These are phyloP conservation scores for Lasiommata megera DNA, from an alignment of 2,888 invertebrate species.

Conservation along the genomic window DNA sequence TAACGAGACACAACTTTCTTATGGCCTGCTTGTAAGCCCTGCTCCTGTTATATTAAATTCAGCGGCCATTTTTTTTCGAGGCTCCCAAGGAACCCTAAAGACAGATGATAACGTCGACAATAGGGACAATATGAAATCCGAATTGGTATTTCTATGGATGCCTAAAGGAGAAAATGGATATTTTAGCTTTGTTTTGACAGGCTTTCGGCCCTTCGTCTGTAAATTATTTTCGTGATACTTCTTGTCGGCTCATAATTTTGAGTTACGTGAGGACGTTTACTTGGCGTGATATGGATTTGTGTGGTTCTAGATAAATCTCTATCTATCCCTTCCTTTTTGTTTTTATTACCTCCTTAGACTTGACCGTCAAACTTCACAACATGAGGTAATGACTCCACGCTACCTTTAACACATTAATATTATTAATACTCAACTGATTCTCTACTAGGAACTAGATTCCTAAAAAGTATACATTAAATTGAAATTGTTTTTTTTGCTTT, in stretches of 20 bases:
- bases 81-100: constrained; percentile 38
- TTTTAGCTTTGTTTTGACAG: constrained; percentile 51
- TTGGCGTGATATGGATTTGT: background rate
- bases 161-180: constrained; percentile 50
- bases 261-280: background rate
- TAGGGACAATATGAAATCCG: constrained; percentile 63
- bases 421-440: too few relatives aligned
- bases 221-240: constrained; percentile 54
- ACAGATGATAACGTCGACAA: constrained; percentile 54
- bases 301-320: background rate
- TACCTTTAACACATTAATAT: too few relatives aligned
- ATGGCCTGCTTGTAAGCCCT: constrained; percentile 69
- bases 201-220: constrained; percentile 40
- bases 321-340: background rate
- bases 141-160: constrained; percentile 61
- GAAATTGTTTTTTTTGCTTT: too few relatives aligned
- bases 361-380: too few relatives aligned
- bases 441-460: too few relatives aligned
- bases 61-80: constrained; percentile 61
- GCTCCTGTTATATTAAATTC: constrained; percentile 76
- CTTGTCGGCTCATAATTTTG: constrained; percentile 19
- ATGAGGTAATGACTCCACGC: too few relatives aligned
- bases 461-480: too few relatives aligned
- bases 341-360: background rate
- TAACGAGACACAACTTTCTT: constrained; percentile 74